Evolutionary conservation across 1,140 invertebrate species (phyloP), one percentile per base, ranked within the genome.

Genomic region (Meloidogyne floridensis): DNA sequence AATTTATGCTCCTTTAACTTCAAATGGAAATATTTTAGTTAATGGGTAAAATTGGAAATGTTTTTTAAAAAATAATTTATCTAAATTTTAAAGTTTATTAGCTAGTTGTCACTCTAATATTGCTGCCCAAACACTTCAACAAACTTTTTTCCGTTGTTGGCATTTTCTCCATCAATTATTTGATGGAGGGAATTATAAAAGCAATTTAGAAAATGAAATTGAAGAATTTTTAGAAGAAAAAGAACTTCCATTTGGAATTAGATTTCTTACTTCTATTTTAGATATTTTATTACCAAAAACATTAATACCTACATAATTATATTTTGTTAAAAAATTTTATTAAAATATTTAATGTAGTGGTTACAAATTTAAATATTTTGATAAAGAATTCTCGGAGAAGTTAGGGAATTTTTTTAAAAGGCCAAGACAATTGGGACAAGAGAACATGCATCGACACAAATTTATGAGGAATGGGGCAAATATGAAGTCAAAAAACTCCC

Each of bases 91-190:
- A 65, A 65, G 59, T 65, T 72, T 87, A 7, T 77, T 87, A 42
- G 87, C 82, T 2, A 85, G 83, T 71, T 87, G 86, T 80, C 86
- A 87, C 77, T 81, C 74, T 72, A 87, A 88, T 79, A 71, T 87
- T 59, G 87, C 80, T 18, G 86, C 80, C 2, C 87, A 88, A 80
- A 87, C 86, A 15, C 86, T 87, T 20, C 87, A 88, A 78, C 86
- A 87, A 81, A 87, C 86, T 11, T 88, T 87, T 77, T 87, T 86
- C 74, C 32, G 18, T 10, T 85, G 80, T 84, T 87, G 86, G 80
- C 74, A 79, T 43, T 42, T 56, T 47, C 0, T 75, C 13, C 42
- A 13, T n/a, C 3, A 42, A 76, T 43, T 82, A 42, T 51, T 43
- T 53, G 13, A 81, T 75, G 15, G 59, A 53, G 47, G 51, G 54